Conservation (phyloP, 2,113 vertebrate species). For the Rhadina sibilatrix region DNA sequence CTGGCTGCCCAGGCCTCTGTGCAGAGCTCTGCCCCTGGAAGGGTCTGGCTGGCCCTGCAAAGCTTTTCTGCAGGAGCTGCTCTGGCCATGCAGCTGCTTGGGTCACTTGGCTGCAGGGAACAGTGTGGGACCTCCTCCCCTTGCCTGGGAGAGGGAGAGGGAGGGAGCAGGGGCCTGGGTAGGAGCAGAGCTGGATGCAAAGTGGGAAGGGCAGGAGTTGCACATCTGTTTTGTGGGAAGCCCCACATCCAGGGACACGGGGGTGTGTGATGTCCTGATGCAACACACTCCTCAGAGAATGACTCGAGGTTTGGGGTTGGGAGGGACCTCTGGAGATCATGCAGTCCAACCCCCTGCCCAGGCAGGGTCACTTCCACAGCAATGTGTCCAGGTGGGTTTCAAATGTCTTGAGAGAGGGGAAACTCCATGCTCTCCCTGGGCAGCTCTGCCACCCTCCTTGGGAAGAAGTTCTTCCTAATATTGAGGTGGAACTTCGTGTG, state of each 20-base stretch:
- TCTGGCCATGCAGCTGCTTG: background rate
- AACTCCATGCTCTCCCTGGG: background rate
- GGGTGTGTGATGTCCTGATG: background rate
- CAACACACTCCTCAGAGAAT: background rate
- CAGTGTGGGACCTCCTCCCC: background rate
- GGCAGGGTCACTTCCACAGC: background rate
- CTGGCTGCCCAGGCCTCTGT: background rate
- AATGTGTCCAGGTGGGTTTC: background rate
- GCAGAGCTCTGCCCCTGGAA: background rate
- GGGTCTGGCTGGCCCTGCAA: rapidly evolving
- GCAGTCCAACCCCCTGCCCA: background rate
- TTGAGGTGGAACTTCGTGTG: background rate
- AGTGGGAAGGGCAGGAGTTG: background rate
- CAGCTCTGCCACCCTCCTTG: background rate
- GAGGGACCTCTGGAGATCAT: background rate
- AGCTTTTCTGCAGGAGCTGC: background rate
- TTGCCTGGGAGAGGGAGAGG: background rate
- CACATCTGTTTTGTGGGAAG: too few species aligned
- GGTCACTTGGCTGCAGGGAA: background rate
- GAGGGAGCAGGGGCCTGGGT: background rate
- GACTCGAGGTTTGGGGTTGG: background rate
- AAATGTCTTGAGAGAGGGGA: background rate
- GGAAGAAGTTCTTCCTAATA: background rate
- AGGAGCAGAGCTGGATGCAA: background rate
- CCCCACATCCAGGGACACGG: rapidly evolving